Conservation (phyloP, 2,797 vertebrate species). For the Enteromius trimaculatus region DNA sequence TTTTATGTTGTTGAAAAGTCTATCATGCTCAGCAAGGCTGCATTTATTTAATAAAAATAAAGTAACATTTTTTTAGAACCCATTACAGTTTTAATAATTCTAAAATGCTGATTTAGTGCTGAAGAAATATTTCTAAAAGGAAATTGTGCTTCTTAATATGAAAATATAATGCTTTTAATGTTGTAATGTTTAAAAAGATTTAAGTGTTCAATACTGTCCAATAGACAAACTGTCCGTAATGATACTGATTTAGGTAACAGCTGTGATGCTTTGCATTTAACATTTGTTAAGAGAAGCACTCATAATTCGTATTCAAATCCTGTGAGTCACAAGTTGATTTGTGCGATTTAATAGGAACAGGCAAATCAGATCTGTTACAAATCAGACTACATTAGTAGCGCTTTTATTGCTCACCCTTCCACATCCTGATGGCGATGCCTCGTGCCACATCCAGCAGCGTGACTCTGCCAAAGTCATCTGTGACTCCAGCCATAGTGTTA, state of each 20-base stretch:
- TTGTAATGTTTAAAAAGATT: not conserved
- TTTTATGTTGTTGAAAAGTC: not conserved
- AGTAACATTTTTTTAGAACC: not conserved
- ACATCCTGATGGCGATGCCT: slow-evolving; percentile 94
- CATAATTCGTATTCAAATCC: not conserved
- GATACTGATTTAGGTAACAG: not conserved
- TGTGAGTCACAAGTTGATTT: not conserved
- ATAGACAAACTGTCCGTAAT: not conserved
- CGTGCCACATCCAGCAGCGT: slow-evolving; percentile 89
- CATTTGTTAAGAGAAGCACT: not conserved
- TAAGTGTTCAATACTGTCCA: not conserved
- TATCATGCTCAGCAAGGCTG: not conserved
- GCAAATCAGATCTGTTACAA: not conserved
- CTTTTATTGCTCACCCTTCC: slow-evolving; percentile 86
- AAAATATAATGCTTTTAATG: not conserved
- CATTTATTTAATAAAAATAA: not conserved
- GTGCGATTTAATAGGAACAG: not conserved
- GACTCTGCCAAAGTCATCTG: slow-evolving; percentile 95
- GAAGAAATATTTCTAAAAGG: not conserved
- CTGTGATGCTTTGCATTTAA: too few species aligned
- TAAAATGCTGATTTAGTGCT: not conserved
- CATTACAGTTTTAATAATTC: not conserved
- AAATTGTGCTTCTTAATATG: not conserved
- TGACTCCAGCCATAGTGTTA: slow-evolving; percentile 92
- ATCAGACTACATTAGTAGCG: not conserved